These are phyloP conservation scores for Eulithis testata DNA, from an alignment of 2,888 invertebrate genomes.

Conservation along the genomic window DNA sequence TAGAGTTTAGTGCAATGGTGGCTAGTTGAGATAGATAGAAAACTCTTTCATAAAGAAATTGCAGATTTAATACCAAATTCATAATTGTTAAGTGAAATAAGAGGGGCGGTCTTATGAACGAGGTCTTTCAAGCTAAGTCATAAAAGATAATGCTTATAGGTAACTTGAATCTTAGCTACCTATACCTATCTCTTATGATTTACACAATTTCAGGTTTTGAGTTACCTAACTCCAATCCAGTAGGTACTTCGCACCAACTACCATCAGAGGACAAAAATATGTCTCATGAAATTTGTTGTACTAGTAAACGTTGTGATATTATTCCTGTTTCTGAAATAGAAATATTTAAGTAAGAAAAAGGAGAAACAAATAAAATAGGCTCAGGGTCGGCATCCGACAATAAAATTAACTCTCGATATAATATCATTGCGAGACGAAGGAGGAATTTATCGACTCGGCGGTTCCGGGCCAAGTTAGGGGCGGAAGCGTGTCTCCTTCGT, in stretches of 20 bases:
- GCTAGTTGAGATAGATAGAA: not conserved
- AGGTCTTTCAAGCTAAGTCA: too few species aligned
- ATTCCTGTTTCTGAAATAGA: conserved; percentile 7
- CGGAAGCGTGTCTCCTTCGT: conserved; percentile 12
- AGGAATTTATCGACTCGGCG: conserved; percentile 53
- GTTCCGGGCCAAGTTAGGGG: conserved; percentile 19
- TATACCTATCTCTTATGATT: too few species aligned
- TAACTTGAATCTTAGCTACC: too few species aligned
- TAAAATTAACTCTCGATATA: conserved; percentile 64
- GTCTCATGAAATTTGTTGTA: not conserved
- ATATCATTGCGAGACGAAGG: conserved; percentile 63
- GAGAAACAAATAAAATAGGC: conserved; percentile 31
- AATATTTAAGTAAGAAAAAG: conserved; percentile 10
- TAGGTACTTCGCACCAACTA: too few species aligned
- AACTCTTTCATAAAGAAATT: not conserved
- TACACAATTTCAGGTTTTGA: too few species aligned
- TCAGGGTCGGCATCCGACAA: conserved; percentile 49
- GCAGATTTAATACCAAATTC: too few species aligned
- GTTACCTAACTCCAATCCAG: too few species aligned
- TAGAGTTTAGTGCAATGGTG: conserved; percentile 1
- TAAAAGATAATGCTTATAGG: too few species aligned
- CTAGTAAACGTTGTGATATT: not conserved
- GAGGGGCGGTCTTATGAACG: too few species aligned
- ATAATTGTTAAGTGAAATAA: too few species aligned
- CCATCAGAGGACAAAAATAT: too few species aligned